Evolutionary conservation across 2,888 invertebrate genomes (phyloP).

Genomic region (Gerris lacustris): DNA sequence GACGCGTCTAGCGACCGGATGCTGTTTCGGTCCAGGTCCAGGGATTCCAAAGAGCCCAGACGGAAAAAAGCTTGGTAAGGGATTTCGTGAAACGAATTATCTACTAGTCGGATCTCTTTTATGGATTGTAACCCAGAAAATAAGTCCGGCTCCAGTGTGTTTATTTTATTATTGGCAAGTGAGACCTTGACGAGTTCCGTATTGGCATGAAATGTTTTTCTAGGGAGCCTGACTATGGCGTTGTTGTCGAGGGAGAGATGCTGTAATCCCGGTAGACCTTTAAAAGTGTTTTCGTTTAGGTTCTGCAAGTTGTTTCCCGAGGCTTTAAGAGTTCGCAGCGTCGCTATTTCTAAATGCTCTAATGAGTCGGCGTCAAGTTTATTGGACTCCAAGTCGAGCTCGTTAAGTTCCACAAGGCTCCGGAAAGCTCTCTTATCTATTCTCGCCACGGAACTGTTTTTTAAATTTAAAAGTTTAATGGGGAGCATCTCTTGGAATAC

Average conservation of each 20-base stretch:
- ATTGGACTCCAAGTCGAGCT: conserved; percentile 65
- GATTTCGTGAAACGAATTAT: conserved; percentile 59
- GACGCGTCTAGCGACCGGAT: conserved; percentile 58
- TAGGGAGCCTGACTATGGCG: conserved; percentile 54
- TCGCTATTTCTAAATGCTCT: conserved; percentile 61
- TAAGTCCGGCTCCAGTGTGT: conserved; percentile 55
- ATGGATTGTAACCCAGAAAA: conserved; percentile 61
- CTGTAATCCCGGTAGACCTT: conserved; percentile 65
- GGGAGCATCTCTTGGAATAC: conserved; percentile 65
- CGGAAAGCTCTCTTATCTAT: conserved; percentile 63
- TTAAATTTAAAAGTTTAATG: conserved; percentile 57
- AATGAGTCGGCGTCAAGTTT: conserved; percentile 55
- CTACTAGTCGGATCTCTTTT: conserved; percentile 61
- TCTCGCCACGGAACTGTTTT: conserved; percentile 59
- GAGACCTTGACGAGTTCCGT: conserved; percentile 62
- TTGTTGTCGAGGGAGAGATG: conserved; percentile 56
- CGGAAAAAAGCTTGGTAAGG: conserved; percentile 69
- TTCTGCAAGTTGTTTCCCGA: conserved; percentile 67
- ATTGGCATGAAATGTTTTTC: conserved; percentile 60
- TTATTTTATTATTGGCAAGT: conserved; percentile 56
- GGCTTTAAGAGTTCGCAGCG: conserved; percentile 56
- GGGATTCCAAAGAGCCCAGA: conserved; percentile 57
- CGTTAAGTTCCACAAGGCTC: conserved; percentile 61
- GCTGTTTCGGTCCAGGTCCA: conserved; percentile 38
- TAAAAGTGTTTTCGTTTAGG: conserved; percentile 56